Percentiles rank a stretch among this genome's conserved stretches.
Evolutionary conservation across 2,113 vertebrate species (phyloP).

Genomic region (Osmerus eperlanus): DNA sequence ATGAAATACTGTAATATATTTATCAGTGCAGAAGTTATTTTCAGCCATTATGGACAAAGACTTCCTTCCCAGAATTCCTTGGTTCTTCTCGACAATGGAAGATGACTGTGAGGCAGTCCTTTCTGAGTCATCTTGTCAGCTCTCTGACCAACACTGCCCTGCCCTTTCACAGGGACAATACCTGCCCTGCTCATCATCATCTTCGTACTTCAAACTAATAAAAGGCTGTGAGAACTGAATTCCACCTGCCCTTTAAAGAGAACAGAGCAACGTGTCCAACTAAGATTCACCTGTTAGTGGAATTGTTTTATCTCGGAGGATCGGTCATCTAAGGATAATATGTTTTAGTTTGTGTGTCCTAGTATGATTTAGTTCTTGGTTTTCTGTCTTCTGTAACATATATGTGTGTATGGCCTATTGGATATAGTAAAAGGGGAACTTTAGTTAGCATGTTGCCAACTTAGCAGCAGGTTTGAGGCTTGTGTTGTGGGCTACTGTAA

Average conservation of each 20-base stretch:
- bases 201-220: slow-evolving; percentile 22
- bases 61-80: too few species aligned
- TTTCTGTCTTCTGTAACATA: background rate
- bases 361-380: background rate
- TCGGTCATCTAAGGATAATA: too few species aligned
- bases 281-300: background rate
- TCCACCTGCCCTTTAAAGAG: slow-evolving; percentile 21
- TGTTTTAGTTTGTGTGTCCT: background rate
- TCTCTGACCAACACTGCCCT: background rate
- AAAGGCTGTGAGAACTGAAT: slow-evolving; percentile 9
- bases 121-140: background rate
- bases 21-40: too few species aligned
- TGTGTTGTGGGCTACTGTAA: background rate
- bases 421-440: too few species aligned
- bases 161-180: slow-evolving; percentile 3
- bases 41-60: too few species aligned
- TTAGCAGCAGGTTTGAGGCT: too few species aligned
- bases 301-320: background rate
- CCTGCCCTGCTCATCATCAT: background rate
- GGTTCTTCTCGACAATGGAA: slow-evolving; percentile 5
- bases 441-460: too few species aligned
- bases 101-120: background rate
- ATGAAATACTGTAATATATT: too few species aligned
- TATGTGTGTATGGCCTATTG: background rate
- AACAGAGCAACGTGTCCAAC: background rate